Percentiles rank a stretch among this genome's conserved stretches.
Evolutionary conservation across 2,113 vertebrate species (phyloP).

Genomic region (Oryzias woworae): DNA sequence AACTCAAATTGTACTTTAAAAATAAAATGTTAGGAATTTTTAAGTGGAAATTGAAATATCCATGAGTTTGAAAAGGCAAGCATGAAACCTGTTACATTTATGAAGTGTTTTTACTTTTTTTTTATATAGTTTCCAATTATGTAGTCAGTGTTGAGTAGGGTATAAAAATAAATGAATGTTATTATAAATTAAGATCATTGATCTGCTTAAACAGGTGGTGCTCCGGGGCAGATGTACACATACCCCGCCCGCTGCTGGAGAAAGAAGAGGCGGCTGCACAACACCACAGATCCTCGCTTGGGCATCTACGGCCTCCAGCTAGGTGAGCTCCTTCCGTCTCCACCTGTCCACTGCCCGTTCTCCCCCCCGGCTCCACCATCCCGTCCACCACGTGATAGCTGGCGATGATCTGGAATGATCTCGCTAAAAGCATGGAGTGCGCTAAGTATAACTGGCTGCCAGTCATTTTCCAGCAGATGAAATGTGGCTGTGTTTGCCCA

Average conservation of each 20-base stretch:
- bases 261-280: slow-evolving; percentile 92
- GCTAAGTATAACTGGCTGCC: slow-evolving; percentile 41
- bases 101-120: too few relatives aligned
- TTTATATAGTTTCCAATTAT: too few relatives aligned
- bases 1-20: too few relatives aligned
- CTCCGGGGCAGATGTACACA: slow-evolving; percentile 92
- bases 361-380: not conserved
- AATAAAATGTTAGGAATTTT: too few relatives aligned
- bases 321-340: slow-evolving; percentile 69
- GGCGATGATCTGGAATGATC: slow-evolving; percentile 58
- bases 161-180: too few relatives aligned
- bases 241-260: slow-evolving; percentile 98
- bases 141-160: too few relatives aligned
- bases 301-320: slow-evolving; percentile 89
- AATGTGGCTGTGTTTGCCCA: slow-evolving; percentile 55
- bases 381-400: slow-evolving; percentile 44
- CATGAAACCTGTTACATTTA: too few relatives aligned
- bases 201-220: slow-evolving; percentile 76
- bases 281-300: slow-evolving; percentile 87
- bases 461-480: slow-evolving; percentile 58
- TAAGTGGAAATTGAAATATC: too few relatives aligned
- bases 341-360: not conserved
- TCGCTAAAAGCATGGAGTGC: slow-evolving; percentile 49
- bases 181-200: not conserved
- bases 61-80: too few relatives aligned